Evolutionary conservation across 1,140 invertebrate species (phyloP).

Genomic region (Scaptodrosophila lebanonensis): DNA sequence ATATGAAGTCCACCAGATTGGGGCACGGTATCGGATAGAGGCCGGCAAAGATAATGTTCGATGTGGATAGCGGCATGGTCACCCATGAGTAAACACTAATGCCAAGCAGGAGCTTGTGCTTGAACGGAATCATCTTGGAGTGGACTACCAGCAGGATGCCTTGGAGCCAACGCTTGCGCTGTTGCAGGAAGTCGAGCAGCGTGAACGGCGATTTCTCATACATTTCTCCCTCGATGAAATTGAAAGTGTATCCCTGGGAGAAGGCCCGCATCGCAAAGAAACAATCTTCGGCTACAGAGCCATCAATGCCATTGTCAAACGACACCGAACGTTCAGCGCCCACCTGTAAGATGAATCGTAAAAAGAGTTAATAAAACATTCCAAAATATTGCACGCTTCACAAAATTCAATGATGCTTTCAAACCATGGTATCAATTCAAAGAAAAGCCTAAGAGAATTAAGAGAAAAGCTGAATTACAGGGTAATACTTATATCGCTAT

Average conservation of each 20-base stretch:
- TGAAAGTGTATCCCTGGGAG: conserved; percentile 90
- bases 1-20: conserved; percentile 88
- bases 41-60: conserved; percentile 90
- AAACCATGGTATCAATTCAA: no score
- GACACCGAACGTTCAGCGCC: conserved; percentile 92
- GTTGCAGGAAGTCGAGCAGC: conserved; percentile 95
- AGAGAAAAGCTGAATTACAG: no score
- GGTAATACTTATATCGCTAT: no score
- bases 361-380: not conserved
- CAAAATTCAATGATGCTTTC: no score
- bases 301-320: conserved; percentile 96
- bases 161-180: conserved; percentile 97
- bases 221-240: conserved; percentile 98
- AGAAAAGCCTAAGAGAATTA: no score
- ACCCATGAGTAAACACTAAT: conserved; percentile 97
- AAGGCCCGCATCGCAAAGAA: conserved; percentile 97
- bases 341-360: conserved; percentile 81
- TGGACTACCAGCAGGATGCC: conserved; percentile 97
- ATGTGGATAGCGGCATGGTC: conserved; percentile 93
- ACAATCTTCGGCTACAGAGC: conserved; percentile 98
- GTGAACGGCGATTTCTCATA: conserved; percentile 98
- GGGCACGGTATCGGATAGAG: conserved; percentile 93
- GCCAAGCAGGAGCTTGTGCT: conserved; percentile 89
- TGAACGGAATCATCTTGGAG: conserved; percentile 88
- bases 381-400: no score